Evolutionary conservation across 2,113 vertebrate genomes (phyloP).

Genomic region (Atrichornis clamosus): DNA sequence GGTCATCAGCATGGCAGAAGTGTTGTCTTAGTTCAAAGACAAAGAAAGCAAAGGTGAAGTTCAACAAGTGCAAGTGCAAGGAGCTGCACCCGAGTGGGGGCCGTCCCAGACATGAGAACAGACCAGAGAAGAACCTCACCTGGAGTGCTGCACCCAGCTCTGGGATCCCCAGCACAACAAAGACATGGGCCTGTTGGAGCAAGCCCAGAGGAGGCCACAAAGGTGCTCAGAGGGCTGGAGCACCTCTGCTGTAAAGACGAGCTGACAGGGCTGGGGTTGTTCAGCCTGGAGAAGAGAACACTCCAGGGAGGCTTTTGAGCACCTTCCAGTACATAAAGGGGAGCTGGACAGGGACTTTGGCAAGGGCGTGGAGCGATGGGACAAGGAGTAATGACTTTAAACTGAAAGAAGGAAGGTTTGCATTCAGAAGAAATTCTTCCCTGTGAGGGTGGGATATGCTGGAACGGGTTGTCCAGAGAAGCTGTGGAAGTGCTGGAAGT

Average conservation of each 20-base stretch:
- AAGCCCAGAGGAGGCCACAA: not conserved
- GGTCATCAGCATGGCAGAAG: not conserved
- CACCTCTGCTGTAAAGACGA: not conserved
- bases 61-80: not conserved
- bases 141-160: not conserved
- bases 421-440: not conserved
- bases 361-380: not conserved
- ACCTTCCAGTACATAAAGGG: not conserved
- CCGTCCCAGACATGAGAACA: not conserved
- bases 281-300: not conserved
- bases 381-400: not conserved
- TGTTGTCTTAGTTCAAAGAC: not conserved
- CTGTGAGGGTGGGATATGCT: fast-evolving
- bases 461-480: not conserved
- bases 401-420: not conserved
- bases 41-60: not conserved
- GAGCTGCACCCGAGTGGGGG: not conserved
- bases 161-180: not conserved
- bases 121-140: not conserved
- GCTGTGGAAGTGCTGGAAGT: not conserved
- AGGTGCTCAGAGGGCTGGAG: not conserved
- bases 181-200: not conserved
- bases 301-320: not conserved
- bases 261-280: not conserved
- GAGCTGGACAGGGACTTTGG: not conserved